Conservation (phyloP, 2,113 vertebrate species). For the Serinus canaria region DNA sequence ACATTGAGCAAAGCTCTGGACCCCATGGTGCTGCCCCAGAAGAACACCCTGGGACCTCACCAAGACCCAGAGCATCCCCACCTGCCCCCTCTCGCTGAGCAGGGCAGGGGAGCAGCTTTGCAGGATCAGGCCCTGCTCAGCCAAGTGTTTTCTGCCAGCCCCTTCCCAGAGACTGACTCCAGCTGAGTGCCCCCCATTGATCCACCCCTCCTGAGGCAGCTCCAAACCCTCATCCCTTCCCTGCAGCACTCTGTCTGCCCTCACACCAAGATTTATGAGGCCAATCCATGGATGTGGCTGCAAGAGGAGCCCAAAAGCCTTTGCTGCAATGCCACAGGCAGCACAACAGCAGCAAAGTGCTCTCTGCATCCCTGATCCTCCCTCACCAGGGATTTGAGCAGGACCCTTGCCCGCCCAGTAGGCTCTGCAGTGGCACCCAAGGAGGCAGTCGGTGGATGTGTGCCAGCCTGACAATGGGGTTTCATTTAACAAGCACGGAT, state of each 20-base stretch:
- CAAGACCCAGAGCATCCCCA: neutral
- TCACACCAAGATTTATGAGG: neutral
- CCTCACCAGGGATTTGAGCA: fast-evolving
- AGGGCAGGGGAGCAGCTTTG: neutral
- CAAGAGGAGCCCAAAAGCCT: neutral
- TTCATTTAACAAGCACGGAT: neutral
- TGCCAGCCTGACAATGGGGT: constrained; percentile 33
- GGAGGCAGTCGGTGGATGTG: neutral
- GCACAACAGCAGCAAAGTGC: neutral
- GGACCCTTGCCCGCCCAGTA: neutral
- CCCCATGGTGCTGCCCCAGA: fast-evolving
- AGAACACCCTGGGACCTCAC: neutral
- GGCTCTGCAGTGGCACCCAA: neutral
- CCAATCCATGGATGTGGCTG: neutral
- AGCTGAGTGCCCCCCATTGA: neutral
- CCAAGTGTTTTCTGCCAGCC: neutral
- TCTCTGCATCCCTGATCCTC: neutral
- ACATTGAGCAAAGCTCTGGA: neutral
- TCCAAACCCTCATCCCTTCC: neutral
- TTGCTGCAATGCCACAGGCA: neutral
- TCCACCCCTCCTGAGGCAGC: neutral
- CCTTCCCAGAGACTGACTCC: neutral
- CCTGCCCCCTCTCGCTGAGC: neutral
- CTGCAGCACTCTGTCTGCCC: neutral
- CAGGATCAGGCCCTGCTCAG: neutral